phyloP scores from a whole-genome alignment of 2,888 invertebrate genomes.

The Apotomis capreana region DNA sequence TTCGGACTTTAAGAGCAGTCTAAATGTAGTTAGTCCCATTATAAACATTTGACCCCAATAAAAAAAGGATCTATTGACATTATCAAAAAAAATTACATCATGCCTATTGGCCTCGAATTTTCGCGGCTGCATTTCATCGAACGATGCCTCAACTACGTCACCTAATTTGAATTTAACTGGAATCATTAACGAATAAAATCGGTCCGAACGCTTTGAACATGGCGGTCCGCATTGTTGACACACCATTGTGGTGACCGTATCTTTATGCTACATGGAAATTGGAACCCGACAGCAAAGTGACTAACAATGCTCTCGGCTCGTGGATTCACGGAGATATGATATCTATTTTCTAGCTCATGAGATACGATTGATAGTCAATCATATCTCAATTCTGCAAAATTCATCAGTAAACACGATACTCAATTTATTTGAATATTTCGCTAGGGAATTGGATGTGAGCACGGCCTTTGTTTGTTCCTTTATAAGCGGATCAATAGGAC shows the following conservation, averaged over 20 bases:
- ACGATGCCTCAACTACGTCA: constrained; percentile 49
- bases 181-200: constrained; percentile 52
- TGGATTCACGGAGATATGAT: constrained; percentile 15
- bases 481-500: constrained; percentile 46
- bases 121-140: too few relatives aligned
- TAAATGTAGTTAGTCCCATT: too few relatives aligned
- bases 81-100: too few relatives aligned
- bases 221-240: constrained; percentile 12
- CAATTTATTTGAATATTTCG: constrained; percentile 39
- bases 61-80: too few relatives aligned
- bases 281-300: constrained; percentile 21
- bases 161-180: constrained; percentile 59
- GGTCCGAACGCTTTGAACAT: constrained; percentile 1
- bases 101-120: too few relatives aligned
- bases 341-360: constrained; percentile 19
- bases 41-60: too few relatives aligned
- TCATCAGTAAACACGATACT: constrained; percentile 26
- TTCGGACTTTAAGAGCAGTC: too few relatives aligned
- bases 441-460: constrained; percentile 32
- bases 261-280: constrained; percentile 24
- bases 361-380: constrained; percentile 4
- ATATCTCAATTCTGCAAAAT: constrained; percentile 30
- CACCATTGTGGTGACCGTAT: constrained; percentile 13
- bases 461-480: constrained; percentile 41
- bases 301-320: constrained; percentile 15